Base-by-base conservation (phyloP, 2,888 invertebrate species). In the Drosophila bunnanda region DNA sequence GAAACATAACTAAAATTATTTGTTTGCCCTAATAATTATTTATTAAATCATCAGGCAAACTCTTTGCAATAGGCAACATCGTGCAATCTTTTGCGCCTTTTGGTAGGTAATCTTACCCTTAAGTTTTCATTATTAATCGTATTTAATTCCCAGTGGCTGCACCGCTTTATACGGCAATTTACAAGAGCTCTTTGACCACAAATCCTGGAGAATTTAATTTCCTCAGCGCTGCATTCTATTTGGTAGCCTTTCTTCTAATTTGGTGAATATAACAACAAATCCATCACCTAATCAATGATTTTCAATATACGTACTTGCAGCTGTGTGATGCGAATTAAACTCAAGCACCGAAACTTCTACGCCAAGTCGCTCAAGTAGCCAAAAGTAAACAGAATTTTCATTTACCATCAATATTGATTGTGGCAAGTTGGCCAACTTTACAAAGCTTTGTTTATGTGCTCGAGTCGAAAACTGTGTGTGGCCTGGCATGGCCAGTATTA, bases 61-160 rank as follows among this genome's bases (percentile, higher is more conserved):
- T 96, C n/a, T 96, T 96, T 87, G 94, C 96, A 0, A 91, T 96
- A 38, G 94, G 95, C 83, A 94, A 95, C 34, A 94, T 94, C 1
- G 84, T 95, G 20, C 96, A 96, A 91, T 94, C 95, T 2, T 77
- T 94, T 34, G 93, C 94, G 9, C 95, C 95, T 0, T 92, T 96
- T 56, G 81, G 82, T 82, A 70, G 41, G 73, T 28, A 4, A 4
- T 8, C 7, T 17, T 41, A 2, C 4, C 7, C 1, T 2, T 2
- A 2, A 8, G 1, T 13, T 12, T 22, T n/a, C 2, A 6, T 9
- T 48, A 46, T 38, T 17, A 50, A 59, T 17, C 20, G 7, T 43
- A 8, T n/a, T 46, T 8, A 17, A 43, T 30, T 15, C 10, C 22
- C 13, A 82, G 82, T 94, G 4, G 93, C 95, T 0, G 93, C 95